Percentiles rank a stretch among this genome's conserved stretches.
phyloP scores from a whole-genome alignment of 1,140 invertebrate genomes.

The Philopotamus ludificatus region DNA sequence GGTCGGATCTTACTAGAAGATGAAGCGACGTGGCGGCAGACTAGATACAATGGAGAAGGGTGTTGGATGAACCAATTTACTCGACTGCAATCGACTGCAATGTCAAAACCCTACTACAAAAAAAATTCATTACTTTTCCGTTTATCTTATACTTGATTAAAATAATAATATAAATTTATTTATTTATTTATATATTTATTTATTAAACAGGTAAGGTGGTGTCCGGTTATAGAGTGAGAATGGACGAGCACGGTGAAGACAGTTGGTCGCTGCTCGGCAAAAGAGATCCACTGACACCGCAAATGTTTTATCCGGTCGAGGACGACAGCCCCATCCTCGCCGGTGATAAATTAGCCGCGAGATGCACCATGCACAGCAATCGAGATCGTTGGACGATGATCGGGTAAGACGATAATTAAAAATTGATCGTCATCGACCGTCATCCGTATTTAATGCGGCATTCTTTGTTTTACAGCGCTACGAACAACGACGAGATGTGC shows the following conservation, averaged over 20 bases:
- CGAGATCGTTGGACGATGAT: slow-evolving; percentile 66
- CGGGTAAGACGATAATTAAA: too few species aligned
- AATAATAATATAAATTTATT: too few species aligned
- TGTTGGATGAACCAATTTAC: too few species aligned
- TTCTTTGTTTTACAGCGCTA: slow-evolving; percentile 60
- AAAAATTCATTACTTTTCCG: too few species aligned
- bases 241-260: slow-evolving; percentile 58
- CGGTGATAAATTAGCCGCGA: slow-evolving; percentile 80
- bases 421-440: slow-evolving; percentile 43
- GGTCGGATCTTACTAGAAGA: too few species aligned
- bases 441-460: background rate
- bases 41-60: too few species aligned
- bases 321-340: slow-evolving; percentile 60
- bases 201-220: slow-evolving; percentile 71
- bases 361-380: slow-evolving; percentile 87
- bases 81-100: too few species aligned
- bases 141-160: too few species aligned
- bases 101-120: too few species aligned
- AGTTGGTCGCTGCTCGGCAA: slow-evolving; percentile 87
- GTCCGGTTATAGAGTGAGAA: slow-evolving; percentile 77
- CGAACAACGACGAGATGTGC: slow-evolving; percentile 97
- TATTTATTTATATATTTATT: background rate
- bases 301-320: slow-evolving; percentile 94
- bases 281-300: slow-evolving; percentile 85
- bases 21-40: too few species aligned